Evolutionary conservation across 1,140 invertebrate genomes (phyloP).

Genomic region (Aporrectodea caliginosa): DNA sequence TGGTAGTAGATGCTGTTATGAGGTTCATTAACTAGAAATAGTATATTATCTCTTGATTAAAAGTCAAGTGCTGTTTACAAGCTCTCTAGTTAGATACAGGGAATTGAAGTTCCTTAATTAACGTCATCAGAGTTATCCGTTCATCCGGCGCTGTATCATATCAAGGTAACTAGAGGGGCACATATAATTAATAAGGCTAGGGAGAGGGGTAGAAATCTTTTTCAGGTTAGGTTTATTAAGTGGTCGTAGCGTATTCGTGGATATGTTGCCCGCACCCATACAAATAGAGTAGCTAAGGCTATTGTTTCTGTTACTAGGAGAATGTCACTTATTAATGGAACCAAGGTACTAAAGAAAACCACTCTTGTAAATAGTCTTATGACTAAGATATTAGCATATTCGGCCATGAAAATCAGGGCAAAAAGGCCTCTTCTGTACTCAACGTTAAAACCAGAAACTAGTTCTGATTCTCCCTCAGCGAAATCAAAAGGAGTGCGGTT

Average conservation of each 20-base stretch:
- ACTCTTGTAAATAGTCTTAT: conserved; percentile 55
- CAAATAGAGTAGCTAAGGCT: conserved; percentile 1
- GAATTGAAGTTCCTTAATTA: conserved; percentile 7
- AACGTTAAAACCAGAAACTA: conserved; percentile 73
- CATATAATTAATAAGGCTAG: background rate
- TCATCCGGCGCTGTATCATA: conserved; percentile 14
- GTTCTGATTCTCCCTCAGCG: conserved; percentile 65
- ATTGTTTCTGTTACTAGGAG: background rate
- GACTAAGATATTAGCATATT: conserved; percentile 69
- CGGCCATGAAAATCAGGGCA: conserved; percentile 69
- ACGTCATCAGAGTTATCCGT: conserved; percentile 22
- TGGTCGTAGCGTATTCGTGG: conserved; percentile 15
- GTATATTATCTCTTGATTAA: conserved; percentile 16
- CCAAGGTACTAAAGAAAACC: conserved; percentile 8
- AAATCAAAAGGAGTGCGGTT: conserved; percentile 60
- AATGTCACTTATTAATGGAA: background rate
- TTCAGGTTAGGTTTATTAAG: conserved; percentile 15
- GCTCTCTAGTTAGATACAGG: background rate
- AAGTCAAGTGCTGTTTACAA: conserved; percentile 1
- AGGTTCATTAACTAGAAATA: conserved; percentile 20
- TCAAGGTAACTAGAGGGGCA: background rate
- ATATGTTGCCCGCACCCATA: conserved; percentile 9
- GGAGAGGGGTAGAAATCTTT: conserved; percentile 4
- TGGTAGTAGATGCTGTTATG: background rate
- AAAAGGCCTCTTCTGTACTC: conserved; percentile 67